A percentile compares a stretch with the other conserved stretches of the same genome.
Evolutionary conservation across 2,888 invertebrate species (phyloP).

Genomic region (Hesperia comma): DNA sequence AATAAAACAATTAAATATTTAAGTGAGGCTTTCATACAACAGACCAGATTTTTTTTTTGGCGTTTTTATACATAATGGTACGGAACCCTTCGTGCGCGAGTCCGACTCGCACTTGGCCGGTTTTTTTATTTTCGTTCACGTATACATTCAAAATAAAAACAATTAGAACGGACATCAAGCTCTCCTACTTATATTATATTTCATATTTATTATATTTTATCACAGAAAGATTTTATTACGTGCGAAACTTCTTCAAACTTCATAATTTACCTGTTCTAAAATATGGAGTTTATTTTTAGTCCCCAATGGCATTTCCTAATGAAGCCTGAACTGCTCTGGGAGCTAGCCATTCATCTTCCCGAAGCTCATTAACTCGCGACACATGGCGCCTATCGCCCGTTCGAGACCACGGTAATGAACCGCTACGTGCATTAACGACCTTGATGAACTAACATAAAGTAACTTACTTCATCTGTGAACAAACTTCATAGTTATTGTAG

Average conservation of each 20-base stretch:
- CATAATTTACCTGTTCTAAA: constrained; percentile 14
- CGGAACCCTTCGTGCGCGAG: too few species aligned
- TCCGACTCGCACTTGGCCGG: too few species aligned
- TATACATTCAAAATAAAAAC: too few species aligned
- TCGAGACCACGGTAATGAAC: constrained; percentile 25
- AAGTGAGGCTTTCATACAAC: too few species aligned
- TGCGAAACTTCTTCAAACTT: neutral
- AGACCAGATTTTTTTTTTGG: too few species aligned
- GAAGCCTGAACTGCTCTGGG: constrained; percentile 19
- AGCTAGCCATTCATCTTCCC: constrained; percentile 32
- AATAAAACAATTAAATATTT: too few species aligned
- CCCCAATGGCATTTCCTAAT: constrained; percentile 21
- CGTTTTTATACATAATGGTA: too few species aligned
- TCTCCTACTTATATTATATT: too few species aligned
- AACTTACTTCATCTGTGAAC: constrained; percentile 4
- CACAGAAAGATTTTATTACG: too few species aligned
- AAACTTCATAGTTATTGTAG: neutral
- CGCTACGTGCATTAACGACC: constrained; percentile 20
- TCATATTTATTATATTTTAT: too few species aligned
- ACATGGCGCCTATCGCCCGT: constrained; percentile 34
- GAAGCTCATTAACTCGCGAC: constrained; percentile 32
- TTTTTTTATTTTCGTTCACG: too few species aligned
- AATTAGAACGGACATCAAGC: too few species aligned
- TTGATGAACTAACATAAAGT: constrained; percentile 17
- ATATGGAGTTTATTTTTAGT: constrained; percentile 6